Conservation (phyloP, 2,113 vertebrate genomes). For the Lagopus muta region DNA sequence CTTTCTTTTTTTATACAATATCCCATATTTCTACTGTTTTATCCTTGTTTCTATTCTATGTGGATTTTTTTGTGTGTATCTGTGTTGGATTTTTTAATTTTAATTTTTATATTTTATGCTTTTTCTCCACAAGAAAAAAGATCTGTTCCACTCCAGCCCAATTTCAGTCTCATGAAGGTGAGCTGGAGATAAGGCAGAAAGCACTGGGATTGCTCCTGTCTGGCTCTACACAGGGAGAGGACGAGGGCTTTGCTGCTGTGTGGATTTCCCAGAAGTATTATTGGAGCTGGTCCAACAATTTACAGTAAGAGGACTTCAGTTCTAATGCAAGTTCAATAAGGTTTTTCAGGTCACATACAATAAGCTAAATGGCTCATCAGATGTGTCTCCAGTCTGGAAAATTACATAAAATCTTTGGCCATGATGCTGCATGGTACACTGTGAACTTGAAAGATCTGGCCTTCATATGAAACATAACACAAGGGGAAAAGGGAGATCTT, state of each 20-base stretch:
- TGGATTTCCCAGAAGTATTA: conserved; percentile 46
- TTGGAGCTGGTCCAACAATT: conserved; percentile 48
- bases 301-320: conserved; percentile 51
- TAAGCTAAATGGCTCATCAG: not conserved
- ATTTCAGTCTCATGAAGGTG: not conserved
- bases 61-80: too few species aligned
- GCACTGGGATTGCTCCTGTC: not conserved
- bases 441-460: not conserved
- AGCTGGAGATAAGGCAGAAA: not conserved
- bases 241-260: not conserved
- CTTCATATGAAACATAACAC: not conserved
- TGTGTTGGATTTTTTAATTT: not conserved
- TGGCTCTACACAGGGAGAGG: not conserved
- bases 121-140: not conserved
- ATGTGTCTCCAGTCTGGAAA: not conserved
- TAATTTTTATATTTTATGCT: not conserved
- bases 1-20: not conserved
- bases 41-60: not conserved
- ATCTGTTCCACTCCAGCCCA: not conserved
- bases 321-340: conserved; percentile 33
- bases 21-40: not conserved
- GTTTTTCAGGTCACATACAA: not conserved
- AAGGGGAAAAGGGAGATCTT: not conserved
- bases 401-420: not conserved
- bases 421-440: not conserved